Percentiles rank a stretch among this genome's conserved stretches.
phyloP scores from a whole-genome alignment of 37 sponge, comb jelly and placozoan species.

The Chondrilla cf. caribensis region DNA sequence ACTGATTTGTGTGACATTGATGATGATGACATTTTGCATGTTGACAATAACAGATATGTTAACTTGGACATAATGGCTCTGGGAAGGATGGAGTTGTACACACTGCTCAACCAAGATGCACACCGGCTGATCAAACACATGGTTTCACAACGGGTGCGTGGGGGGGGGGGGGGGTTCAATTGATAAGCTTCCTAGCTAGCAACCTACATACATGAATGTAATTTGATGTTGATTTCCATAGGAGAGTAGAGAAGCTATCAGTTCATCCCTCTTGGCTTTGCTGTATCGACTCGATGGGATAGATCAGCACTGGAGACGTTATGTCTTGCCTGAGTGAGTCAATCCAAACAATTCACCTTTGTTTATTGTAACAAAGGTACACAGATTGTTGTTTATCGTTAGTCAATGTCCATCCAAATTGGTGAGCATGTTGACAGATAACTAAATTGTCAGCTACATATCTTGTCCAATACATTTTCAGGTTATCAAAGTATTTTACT shows the following conservation, averaged over 20 bases:
- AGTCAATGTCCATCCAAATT: no score
- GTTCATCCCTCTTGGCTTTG: conserved; percentile 65
- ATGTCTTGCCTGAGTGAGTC: conserved; percentile 63
- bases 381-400: no score
- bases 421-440: no score
- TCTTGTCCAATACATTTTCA: no score
- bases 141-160: conserved; percentile 45
- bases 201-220: not conserved
- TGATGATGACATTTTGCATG: no score
- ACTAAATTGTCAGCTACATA: no score
- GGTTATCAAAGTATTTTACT: no score
- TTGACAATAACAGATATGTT: not conserved
- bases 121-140: conserved; percentile 34
- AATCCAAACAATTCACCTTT: not conserved
- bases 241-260: conserved; percentile 42
- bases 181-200: not conserved
- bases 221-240: no score
- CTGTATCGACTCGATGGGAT: conserved; percentile 73
- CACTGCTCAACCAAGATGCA: conserved; percentile 57
- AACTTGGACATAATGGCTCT: conserved; percentile 60
- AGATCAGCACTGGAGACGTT: conserved; percentile 62
- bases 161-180: no score
- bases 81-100: conserved; percentile 68
- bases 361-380: not conserved
- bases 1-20: no score